Evolutionary conservation across 2,888 invertebrate species (phyloP), one percentile per base, ranked within the genome.

Genomic region (Pomacea canaliculata): DNA sequence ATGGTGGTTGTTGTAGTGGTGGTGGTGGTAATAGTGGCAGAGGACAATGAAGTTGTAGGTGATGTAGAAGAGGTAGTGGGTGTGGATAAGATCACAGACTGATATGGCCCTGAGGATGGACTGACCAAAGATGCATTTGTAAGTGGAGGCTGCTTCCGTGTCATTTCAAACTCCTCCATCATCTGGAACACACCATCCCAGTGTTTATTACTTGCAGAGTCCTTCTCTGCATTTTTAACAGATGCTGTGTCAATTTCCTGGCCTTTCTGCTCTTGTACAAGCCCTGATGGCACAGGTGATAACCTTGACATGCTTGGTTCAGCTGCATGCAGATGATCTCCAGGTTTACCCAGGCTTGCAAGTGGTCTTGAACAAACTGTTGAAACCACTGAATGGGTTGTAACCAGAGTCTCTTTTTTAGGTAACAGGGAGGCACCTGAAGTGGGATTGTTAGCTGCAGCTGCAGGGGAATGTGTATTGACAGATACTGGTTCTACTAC

Each of bases 41-140:
- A 70, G 9, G 76, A 60, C 59, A 70, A 76, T 49, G 49, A 48
- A 62, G 60, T 70, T 70, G 70, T 70, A 70, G 76, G 70, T 23
- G 63, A 7, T 66, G 48, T 27, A 48, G 76, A 70, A 37, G 62
- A 19, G 49, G 27, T 65, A 49, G 59, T 23, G 4, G 37, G 12
- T 23, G 73, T 37, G 63, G 63, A 48, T 19, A 49, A 48, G 18
- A 23, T 70, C 67, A 67, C 67, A 18, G 67, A 56, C 51, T 56
- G 51, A 56, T 16, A 13, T 56, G 16, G 51, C 16, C 51, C 51
- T 7, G 51, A 56, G 51, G 51, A 56, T 10, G 51, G 51, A 16
- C 16, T 56, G 51, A 16, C 16, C 51, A 16, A 56, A 2, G 51
- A 56, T 13, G 70, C 19, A n/a, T n/a, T n/a, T 19, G 60, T 19